Conservation (phyloP, 1,140 invertebrate species). For the Aphidius gifuensis region DNA sequence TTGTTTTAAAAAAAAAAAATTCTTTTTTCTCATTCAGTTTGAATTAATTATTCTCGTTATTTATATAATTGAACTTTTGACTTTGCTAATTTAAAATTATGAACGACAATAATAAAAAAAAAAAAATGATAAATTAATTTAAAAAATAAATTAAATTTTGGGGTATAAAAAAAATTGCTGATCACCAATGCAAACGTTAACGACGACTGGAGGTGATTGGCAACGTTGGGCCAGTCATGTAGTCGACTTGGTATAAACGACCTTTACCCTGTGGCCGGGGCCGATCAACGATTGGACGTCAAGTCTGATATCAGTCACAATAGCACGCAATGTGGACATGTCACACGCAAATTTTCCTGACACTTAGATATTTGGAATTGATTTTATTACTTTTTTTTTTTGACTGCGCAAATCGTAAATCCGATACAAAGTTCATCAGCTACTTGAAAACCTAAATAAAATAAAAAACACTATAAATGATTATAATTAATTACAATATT, state of each 20-base stretch:
- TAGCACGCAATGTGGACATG: conserved; percentile 48
- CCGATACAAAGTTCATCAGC: no score
- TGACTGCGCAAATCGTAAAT: no score
- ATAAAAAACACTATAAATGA: no score
- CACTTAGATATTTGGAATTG: background rate
- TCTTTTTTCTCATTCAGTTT: no score
- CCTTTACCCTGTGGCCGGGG: conserved; percentile 46
- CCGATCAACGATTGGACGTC: conserved; percentile 41
- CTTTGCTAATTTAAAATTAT: no score
- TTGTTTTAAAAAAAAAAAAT: no score
- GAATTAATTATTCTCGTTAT: no score
- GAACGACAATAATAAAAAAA: background rate
- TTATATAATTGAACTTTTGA: no score
- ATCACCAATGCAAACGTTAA: conserved; percentile 30
- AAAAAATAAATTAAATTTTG: background rate
- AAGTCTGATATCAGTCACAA: conserved; percentile 38
- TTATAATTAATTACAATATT: no score
- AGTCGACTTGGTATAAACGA: conserved; percentile 37
- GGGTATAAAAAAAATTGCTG: conserved; percentile 13
- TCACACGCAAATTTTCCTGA: conserved; percentile 9
- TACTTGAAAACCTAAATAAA: no score
- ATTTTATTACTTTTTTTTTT: background rate
- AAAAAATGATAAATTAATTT: background rate
- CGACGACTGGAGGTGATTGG: conserved; percentile 45
- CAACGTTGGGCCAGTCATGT: conserved; percentile 42